Percentiles rank a stretch among this genome's conserved stretches.
Evolutionary conservation across 1,140 invertebrate genomes (phyloP).

Genomic region (Hycleus cichorii): DNA sequence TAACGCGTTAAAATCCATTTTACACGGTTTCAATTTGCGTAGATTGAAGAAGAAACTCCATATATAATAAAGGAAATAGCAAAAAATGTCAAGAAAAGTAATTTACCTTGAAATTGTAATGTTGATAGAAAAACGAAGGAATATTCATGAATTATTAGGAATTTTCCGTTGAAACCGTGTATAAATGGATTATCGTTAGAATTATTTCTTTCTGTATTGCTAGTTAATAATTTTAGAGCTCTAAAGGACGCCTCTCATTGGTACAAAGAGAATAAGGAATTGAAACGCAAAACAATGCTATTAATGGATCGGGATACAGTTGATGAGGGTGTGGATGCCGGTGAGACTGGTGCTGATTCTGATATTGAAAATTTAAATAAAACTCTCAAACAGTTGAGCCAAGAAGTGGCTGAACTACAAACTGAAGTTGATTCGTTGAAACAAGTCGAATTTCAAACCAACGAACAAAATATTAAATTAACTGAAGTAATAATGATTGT

Average conservation of each 20-base stretch:
- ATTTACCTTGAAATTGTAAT: too few species aligned
- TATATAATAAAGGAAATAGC: too few species aligned
- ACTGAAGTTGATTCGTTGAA: slow-evolving; percentile 56
- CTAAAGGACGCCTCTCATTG: slow-evolving; percentile 54
- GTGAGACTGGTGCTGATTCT: slow-evolving; percentile 52
- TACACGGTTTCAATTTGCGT: too few species aligned
- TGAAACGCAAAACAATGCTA: slow-evolving; percentile 58
- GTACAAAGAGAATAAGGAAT: slow-evolving; percentile 65
- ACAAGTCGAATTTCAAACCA: slow-evolving; percentile 62
- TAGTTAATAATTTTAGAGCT: slow-evolving; percentile 39
- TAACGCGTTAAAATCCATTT: neutral
- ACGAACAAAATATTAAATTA: slow-evolving; percentile 50
- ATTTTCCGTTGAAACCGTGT: too few species aligned
- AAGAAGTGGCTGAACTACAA: slow-evolving; percentile 56
- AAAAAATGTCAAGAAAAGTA: too few species aligned
- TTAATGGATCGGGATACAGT: slow-evolving; percentile 42
- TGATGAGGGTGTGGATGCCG: slow-evolving; percentile 41
- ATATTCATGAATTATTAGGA: too few species aligned
- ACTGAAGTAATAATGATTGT: slow-evolving; percentile 38
- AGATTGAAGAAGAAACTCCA: too few species aligned
- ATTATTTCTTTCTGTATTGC: neutral
- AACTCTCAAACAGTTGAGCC: slow-evolving; percentile 56
- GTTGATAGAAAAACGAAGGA: too few species aligned
- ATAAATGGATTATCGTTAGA: neutral
- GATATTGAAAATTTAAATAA: slow-evolving; percentile 60